phyloP scores from a whole-genome alignment of 1,140 invertebrate species.

The Limonius californicus region DNA sequence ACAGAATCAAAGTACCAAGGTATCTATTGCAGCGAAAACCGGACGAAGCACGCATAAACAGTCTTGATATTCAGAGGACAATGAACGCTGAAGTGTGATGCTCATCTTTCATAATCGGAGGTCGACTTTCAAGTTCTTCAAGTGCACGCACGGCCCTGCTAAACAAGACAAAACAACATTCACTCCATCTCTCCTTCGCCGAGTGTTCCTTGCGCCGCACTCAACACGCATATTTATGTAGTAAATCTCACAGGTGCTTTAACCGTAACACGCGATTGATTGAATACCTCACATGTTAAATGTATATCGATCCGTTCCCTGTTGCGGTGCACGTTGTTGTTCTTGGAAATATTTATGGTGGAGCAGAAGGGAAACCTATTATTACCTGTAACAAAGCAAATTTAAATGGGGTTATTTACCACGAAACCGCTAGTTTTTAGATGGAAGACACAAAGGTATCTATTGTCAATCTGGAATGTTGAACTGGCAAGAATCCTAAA shows the following conservation, averaged over 20 bases:
- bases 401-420: no score
- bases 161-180: neutral
- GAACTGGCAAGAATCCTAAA: no score
- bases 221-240: slow-evolving; percentile 6
- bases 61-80: neutral
- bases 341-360: no score
- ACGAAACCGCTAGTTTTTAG: no score
- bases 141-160: slow-evolving; percentile 12
- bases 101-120: slow-evolving; percentile 23
- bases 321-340: no score
- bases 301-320: no score
- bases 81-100: slow-evolving; percentile 17
- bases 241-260: slow-evolving; percentile 4
- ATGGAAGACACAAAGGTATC: no score
- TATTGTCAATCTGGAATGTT: no score
- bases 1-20: neutral
- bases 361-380: no score
- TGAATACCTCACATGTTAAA: neutral
- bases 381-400: no score
- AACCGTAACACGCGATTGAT: neutral
- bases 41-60: slow-evolving; percentile 6
- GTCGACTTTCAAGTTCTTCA: slow-evolving; percentile 22
- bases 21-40: slow-evolving; percentile 1
- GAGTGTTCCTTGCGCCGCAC: neutral
- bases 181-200: neutral